Evolutionary conservation across 2,888 invertebrate species (phyloP), one percentile per base, ranked within the genome.

Genomic region (Drosophila nigricruria): DNA sequence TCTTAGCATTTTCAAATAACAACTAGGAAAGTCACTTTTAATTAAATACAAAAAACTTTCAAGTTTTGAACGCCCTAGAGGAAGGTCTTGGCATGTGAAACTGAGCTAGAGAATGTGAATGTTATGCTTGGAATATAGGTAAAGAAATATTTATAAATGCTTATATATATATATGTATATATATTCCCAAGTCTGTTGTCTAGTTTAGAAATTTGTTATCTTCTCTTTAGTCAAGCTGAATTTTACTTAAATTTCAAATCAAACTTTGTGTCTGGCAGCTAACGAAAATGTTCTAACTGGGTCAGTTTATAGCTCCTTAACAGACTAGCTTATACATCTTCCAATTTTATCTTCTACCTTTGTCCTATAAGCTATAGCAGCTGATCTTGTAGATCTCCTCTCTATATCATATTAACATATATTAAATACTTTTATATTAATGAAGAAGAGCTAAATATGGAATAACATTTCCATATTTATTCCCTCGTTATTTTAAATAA

Each of bases 1-100:
- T 61, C 42, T 57, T 16, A 43, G 30, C 40, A 56, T 50, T 73
- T 49, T 23, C 32, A 47, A 40, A 38, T 32, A 36, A 27, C 20
- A 47, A 59, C 65, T 47, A 54, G 14, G 36, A 62, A 61, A 75
- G 62, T 52, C 20, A 52, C 25, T 36, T 65, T 70, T n/a, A 65
- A 59, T 70, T 47, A 52, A 52, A 52, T 10, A 23, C 18, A 50
- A 20, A 49, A 30, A 42, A 47, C 38, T 63, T 60, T 50, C 64
- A 40, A 14, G n/a, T 50, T 53, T 65, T 47, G 5, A 27, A 27
- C 34, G 56, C 42, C 53, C 40, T 2, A 30, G 25, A 23, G 43
- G 30, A 36, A 30, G 18, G 34, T 27, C 18, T 18, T 6, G 38
- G 10, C 14, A 34, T 40, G 52, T 53, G 36, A 20, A 52, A 27